Evolutionary conservation across 1,140 invertebrate genomes (phyloP).

Genomic region (Drosophila teissieri): DNA sequence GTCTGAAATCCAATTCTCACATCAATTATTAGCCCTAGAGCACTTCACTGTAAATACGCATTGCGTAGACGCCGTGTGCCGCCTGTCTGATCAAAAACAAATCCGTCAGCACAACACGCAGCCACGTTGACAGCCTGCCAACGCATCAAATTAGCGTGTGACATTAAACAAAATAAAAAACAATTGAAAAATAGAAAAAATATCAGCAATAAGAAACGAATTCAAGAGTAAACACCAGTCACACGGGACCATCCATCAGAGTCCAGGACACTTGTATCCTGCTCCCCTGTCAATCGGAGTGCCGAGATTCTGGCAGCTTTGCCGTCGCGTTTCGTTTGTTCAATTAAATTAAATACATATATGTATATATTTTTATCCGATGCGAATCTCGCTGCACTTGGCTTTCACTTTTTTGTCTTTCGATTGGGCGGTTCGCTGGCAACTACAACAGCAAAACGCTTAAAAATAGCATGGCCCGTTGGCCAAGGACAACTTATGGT

Average conservation of each 20-base stretch:
- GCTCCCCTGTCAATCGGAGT: slow-evolving; percentile 32
- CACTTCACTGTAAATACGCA: slow-evolving; percentile 34
- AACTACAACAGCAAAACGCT: slow-evolving; percentile 22
- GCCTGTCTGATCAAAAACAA: slow-evolving; percentile 62
- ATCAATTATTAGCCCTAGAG: slow-evolving; percentile 40
- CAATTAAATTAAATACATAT: slow-evolving; percentile 53
- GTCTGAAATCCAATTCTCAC: slow-evolving; percentile 24
- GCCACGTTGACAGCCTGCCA: slow-evolving; percentile 32
- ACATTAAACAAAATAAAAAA: slow-evolving; percentile 11
- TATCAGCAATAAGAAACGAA: slow-evolving; percentile 18
- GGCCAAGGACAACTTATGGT: slow-evolving; percentile 76
- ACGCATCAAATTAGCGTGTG: slow-evolving; percentile 59
- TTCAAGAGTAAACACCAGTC: slow-evolving; percentile 52
- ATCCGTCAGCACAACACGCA: slow-evolving; percentile 62
- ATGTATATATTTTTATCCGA: neutral
- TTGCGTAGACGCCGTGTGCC: slow-evolving; percentile 51
- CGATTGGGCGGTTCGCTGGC: neutral
- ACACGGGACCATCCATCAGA: slow-evolving; percentile 63
- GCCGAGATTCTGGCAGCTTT: slow-evolving; percentile 2
- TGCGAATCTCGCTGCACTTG: slow-evolving; percentile 38
- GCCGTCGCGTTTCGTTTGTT: slow-evolving; percentile 16
- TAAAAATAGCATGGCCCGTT: slow-evolving; percentile 63
- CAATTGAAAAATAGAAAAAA: slow-evolving; percentile 5
- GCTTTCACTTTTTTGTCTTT: slow-evolving; percentile 42
- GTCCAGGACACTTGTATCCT: slow-evolving; percentile 58